Evolutionary conservation across 2,888 invertebrate species (phyloP).

Genomic region (Nudaria mundana): DNA sequence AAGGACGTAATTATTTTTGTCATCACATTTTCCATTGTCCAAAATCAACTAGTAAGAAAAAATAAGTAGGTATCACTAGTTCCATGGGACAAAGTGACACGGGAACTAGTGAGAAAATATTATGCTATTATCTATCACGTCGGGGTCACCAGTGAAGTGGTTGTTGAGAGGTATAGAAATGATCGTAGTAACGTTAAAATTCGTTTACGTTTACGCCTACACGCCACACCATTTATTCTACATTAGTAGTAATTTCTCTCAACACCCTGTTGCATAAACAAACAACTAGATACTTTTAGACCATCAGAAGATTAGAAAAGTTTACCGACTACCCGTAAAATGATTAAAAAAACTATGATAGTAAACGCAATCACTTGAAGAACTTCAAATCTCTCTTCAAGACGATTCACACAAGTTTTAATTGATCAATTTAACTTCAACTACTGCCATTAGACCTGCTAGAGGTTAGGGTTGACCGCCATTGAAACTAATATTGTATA

Average conservation of each 20-base stretch:
- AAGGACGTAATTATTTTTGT: too few relatives aligned
- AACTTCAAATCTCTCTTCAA: conserved; percentile 39
- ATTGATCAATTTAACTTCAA: conserved; percentile 74
- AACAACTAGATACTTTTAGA: neutral
- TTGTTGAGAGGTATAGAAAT: too few relatives aligned
- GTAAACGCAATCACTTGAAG: conserved; percentile 22
- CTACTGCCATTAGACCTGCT: conserved; percentile 46
- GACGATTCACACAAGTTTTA: conserved; percentile 56
- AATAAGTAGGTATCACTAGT: too few relatives aligned
- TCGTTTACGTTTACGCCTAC: too few relatives aligned
- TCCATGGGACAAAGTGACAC: too few relatives aligned
- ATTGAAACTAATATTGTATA: conserved; percentile 1
- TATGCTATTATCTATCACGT: too few relatives aligned
- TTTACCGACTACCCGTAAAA: neutral
- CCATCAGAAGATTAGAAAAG: conserved; percentile 2
- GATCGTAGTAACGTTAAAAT: too few relatives aligned
- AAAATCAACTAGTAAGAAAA: too few relatives aligned
- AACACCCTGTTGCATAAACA: neutral
- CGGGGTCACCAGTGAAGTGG: too few relatives aligned
- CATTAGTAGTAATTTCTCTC: neutral
- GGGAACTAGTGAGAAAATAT: too few relatives aligned
- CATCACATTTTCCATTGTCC: too few relatives aligned
- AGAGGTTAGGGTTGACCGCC: conserved; percentile 39
- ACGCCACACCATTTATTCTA: too few relatives aligned
- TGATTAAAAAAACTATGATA: conserved; percentile 6